These are phyloP conservation scores for Oedothorax gibbosus DNA, from an alignment of 1,140 invertebrate species.

Conservation along the genomic window DNA sequence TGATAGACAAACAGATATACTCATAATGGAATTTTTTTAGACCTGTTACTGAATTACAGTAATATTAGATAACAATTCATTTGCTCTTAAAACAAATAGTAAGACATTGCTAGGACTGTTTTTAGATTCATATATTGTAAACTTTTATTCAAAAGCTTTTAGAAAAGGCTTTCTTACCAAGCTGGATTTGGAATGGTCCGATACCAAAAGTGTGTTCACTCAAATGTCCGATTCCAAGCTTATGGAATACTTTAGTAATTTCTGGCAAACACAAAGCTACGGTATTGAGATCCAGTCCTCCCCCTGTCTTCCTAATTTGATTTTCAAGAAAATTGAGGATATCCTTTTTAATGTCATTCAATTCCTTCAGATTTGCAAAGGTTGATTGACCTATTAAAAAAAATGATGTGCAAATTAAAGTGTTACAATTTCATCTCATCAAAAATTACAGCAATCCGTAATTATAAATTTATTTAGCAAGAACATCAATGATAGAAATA, in stretches of 20 bases:
- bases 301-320: neutral
- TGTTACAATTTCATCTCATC: no score
- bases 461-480: neutral
- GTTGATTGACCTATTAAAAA: conserved; percentile 21
- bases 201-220: conserved; percentile 66
- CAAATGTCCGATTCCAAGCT: neutral
- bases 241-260: neutral
- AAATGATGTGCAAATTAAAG: neutral
- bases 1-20: no score
- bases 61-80: neutral
- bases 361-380: neutral
- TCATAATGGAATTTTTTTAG: neutral
- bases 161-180: conserved; percentile 64
- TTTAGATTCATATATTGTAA: neutral
- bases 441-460: neutral
- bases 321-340: neutral
- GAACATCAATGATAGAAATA: neutral
- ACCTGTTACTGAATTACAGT: neutral
- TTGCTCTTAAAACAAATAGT: no score
- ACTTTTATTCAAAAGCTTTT: neutral
- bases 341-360: neutral
- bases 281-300: neutral
- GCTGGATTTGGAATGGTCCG: conserved; percentile 68
- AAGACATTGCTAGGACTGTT: no score
- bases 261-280: neutral